phyloP scores from a whole-genome alignment of 2,888 invertebrate genomes.

The Agrochola lychnidis region DNA sequence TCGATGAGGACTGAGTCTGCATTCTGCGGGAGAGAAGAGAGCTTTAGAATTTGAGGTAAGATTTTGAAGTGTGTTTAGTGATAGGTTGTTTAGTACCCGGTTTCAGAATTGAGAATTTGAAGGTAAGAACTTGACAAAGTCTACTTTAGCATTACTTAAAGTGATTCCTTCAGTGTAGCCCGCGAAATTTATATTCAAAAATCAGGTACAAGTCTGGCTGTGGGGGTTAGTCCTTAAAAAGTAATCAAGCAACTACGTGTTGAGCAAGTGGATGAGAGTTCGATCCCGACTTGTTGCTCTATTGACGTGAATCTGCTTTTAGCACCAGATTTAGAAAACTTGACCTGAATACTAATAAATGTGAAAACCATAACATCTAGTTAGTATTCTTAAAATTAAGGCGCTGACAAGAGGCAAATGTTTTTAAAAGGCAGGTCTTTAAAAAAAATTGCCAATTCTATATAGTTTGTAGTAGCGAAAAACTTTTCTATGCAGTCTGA shows the following conservation, averaged over 20 bases:
- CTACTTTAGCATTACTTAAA: no score
- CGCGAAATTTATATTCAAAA: neutral
- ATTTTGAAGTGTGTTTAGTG: neutral
- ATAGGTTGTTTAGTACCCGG: neutral
- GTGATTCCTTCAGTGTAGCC: neutral
- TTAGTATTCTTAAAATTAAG: neutral
- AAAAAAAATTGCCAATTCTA: no score
- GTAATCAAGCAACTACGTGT: neutral
- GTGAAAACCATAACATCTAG: neutral
- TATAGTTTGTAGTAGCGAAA: no score
- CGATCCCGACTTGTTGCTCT: neutral
- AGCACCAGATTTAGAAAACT: neutral
- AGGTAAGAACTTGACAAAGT: neutral
- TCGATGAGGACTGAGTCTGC: constrained; percentile 95
- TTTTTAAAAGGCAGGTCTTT: no score
- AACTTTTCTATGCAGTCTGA: no score
- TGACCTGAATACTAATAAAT: neutral
- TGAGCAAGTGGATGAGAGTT: neutral
- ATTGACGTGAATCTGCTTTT: neutral
- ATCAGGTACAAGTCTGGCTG: neutral
- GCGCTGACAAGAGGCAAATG: no score
- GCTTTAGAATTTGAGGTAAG: neutral
- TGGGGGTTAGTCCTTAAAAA: neutral
- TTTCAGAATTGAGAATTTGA: neutral
- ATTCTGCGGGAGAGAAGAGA: constrained; percentile 90